phyloP scores from a whole-genome alignment of 2,797 vertebrate genomes.

The Semotilus atromaculatus region DNA sequence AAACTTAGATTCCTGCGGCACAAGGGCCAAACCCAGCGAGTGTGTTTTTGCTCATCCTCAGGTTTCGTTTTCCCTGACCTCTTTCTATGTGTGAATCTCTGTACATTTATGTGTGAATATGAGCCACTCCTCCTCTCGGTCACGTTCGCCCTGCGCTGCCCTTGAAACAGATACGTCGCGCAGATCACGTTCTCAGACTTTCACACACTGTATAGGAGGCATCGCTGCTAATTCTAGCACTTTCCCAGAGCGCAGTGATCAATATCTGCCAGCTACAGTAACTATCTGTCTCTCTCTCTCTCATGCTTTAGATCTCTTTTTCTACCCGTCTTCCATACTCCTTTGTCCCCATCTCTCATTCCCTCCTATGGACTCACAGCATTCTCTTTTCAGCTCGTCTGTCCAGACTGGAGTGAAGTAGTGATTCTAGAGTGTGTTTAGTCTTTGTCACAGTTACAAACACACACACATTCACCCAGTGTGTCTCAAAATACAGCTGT shows the following conservation, averaged over 20 bases:
- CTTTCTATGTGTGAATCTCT: slow-evolving; percentile 29
- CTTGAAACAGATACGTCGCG: slow-evolving; percentile 38
- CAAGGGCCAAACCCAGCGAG: not conserved
- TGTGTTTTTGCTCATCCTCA: not conserved
- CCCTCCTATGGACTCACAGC: not conserved
- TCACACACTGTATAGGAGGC: slow-evolving; percentile 28
- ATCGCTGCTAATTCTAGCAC: slow-evolving; percentile 32
- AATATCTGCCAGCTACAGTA: slow-evolving; percentile 36
- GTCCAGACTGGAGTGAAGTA: slow-evolving; percentile 49
- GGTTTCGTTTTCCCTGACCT: not conserved
- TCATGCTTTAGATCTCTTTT: not conserved
- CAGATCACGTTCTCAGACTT: slow-evolving; percentile 9
- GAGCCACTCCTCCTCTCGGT: not conserved
- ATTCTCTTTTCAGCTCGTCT: slow-evolving; percentile 67
- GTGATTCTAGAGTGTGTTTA: not conserved
- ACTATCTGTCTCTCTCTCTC: not conserved
- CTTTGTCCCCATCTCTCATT: slow-evolving; percentile 6
- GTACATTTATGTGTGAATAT: not conserved
- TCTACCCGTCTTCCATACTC: not conserved
- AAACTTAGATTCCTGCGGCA: not conserved
- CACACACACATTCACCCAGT: not conserved
- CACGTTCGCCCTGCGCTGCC: not conserved
- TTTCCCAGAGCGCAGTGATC: slow-evolving; percentile 26
- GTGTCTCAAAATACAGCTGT: not conserved
- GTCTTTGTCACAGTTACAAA: slow-evolving; percentile 20